Percentiles rank a stretch among this genome's conserved stretches.
phyloP scores from a whole-genome alignment of 1,140 invertebrate genomes.

The Muscidifurax raptorellus region DNA sequence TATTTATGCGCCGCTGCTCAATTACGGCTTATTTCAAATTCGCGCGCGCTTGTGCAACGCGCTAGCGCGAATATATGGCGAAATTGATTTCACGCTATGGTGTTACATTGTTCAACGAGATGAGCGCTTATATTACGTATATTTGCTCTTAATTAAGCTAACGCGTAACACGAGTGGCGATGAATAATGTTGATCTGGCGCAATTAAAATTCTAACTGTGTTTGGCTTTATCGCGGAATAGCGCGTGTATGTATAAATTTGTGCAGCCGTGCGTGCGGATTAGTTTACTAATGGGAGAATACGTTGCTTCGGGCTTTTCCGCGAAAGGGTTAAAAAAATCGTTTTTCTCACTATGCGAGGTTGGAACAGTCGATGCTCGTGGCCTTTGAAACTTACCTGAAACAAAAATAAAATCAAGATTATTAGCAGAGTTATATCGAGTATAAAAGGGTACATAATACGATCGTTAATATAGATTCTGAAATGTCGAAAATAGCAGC shows the following conservation, averaged over 20 bases:
- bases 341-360: neutral
- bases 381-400: constrained; percentile 46
- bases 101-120: neutral
- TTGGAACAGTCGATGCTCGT: neutral
- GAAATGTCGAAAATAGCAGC: too few relatives aligned
- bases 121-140: neutral
- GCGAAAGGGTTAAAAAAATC: neutral
- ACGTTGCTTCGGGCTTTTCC: neutral
- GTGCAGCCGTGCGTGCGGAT: too few relatives aligned
- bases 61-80: neutral
- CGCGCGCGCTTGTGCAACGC: neutral
- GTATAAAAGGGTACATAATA: too few relatives aligned
- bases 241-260: neutral
- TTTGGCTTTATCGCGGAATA: too few relatives aligned
- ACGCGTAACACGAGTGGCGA: neutral
- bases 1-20: neutral
- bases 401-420: constrained; percentile 39
- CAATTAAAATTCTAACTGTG: neutral
- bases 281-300: too few relatives aligned
- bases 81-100: neutral
- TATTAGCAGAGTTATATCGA: neutral
- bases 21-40: neutral
- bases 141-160: neutral
- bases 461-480: too few relatives aligned
- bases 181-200: neutral